Base-by-base conservation (phyloP, 2,797 vertebrate genomes). In the Glyptemys insculpta region DNA sequence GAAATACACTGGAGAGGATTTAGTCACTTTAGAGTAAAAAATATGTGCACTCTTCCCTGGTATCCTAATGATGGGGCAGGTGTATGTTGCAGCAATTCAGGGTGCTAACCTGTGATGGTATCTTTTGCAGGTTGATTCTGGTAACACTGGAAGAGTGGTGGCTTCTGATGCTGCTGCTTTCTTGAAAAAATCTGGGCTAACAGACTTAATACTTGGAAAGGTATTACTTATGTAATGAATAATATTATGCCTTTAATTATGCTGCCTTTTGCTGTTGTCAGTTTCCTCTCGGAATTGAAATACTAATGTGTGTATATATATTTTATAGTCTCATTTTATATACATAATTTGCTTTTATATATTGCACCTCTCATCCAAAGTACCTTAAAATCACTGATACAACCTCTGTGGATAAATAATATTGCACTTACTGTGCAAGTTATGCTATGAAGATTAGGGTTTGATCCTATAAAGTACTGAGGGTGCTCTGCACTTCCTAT, bases 151-250 rank as follows among this genome's bases (percentile, higher is more conserved):
- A 96, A 98, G 98, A 88, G 99, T 99, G 80, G 98, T 98, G 92
- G 99, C 99, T 93, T 98, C 98, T 88, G 99, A 99, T 98, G 99
- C 99, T 85, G 99, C 99, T 96, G 97, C 99, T 89, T 99, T 99
- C 98, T 97, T 99, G 96, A 99, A 99, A 97, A 99, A 98, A 97
- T 99, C 99, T 53, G 99, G 99, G 31, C 98, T 99, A 97, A 98
- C 99, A 86, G 99, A 99, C 97, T 97, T 99, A 95, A 98, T 99
- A 86, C 98, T 99, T 93, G 99, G 99, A 94, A 99, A 99, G 99
- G 99, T 99, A 98, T 95, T 98, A 94, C 91, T 89, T 88, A 37
- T 41, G 93, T 81, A 91, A 27, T 92, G 54, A 87, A 18, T 49
- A 1, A 49, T 81, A 81, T 50, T 5, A 37, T 4, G 37, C 56